Evolutionary conservation across 2,113 vertebrate genomes (phyloP).

Genomic region (Ondatra zibethicus): DNA sequence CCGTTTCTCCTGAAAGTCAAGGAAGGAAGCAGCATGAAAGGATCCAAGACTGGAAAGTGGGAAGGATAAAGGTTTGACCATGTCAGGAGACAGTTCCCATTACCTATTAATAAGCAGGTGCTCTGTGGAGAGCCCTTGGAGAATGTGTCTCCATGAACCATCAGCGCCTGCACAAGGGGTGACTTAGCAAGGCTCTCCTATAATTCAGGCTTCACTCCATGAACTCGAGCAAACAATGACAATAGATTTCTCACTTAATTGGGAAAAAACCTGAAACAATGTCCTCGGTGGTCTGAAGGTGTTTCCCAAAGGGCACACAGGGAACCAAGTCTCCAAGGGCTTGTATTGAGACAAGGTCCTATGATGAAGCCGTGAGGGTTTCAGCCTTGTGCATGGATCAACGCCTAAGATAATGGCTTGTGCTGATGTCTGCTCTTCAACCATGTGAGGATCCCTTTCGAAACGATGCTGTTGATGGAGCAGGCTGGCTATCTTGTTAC

Average conservation of each 20-base stretch:
- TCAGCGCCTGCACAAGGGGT: neutral
- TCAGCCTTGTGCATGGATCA: neutral
- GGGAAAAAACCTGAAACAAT: neutral
- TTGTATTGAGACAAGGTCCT: neutral
- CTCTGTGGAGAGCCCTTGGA: neutral
- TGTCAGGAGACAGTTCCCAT: neutral
- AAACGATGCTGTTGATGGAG: neutral
- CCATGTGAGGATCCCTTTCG: neutral
- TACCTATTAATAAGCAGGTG: neutral
- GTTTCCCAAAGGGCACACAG: neutral
- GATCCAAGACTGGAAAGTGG: neutral
- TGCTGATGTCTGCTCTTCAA: neutral
- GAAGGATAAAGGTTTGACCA: too few species aligned
- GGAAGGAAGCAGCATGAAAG: neutral
- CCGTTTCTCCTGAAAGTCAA: constrained; percentile 38
- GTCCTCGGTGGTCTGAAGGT: neutral
- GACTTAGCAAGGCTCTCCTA: neutral
- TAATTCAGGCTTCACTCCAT: constrained; percentile 5
- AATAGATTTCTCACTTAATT: neutral
- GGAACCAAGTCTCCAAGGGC: neutral
- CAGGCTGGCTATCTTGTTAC: neutral
- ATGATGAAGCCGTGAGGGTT: neutral
- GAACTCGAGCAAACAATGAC: neutral
- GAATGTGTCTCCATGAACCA: neutral
- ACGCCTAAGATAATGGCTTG: neutral